Conservation (phyloP, 2,888 invertebrate genomes). For the Synanthedon andrenaeformis region DNA sequence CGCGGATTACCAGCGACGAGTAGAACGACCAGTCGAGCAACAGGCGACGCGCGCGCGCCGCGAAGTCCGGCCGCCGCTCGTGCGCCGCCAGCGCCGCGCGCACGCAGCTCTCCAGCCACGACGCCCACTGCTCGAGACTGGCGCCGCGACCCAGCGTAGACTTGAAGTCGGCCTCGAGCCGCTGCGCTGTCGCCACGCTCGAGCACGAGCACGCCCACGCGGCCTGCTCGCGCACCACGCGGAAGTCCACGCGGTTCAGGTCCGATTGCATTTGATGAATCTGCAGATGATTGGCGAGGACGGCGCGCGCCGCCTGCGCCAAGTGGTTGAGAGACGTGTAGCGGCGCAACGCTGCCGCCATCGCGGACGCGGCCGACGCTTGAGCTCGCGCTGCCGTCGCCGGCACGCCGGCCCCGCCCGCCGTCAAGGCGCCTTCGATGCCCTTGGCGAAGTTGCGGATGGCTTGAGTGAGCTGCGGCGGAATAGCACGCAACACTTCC, state of each 20-base stretch:
- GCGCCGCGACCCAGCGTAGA: slow-evolving; percentile 92
- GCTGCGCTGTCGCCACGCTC: slow-evolving; percentile 80
- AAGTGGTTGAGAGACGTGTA: slow-evolving; percentile 98
- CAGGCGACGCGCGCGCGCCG: slow-evolving; percentile 90
- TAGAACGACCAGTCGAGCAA: slow-evolving; percentile 99
- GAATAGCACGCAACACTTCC: slow-evolving; percentile 94
- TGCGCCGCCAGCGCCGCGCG: slow-evolving; percentile 89
- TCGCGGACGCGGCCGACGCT: slow-evolving; percentile 88
- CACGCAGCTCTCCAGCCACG: slow-evolving; percentile 96
- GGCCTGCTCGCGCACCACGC: slow-evolving; percentile 92
- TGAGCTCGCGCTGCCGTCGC: slow-evolving; percentile 83
- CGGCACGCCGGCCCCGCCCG: slow-evolving; percentile 88
- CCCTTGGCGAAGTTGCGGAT: slow-evolving; percentile 63
- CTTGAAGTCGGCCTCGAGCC: slow-evolving; percentile 93
- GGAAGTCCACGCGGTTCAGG: slow-evolving; percentile 97
- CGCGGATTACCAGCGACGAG: slow-evolving; percentile 97
- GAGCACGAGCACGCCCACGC: slow-evolving; percentile 99
- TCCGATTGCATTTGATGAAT: slow-evolving; percentile 97
- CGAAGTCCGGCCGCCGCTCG: slow-evolving; percentile 84
- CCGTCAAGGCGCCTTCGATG: slow-evolving; percentile 88
- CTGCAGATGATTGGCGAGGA: slow-evolving; percentile 93
- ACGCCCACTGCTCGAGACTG: slow-evolving; percentile 96
- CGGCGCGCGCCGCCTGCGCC: slow-evolving; percentile 95
- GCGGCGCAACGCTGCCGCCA: slow-evolving; percentile 93
- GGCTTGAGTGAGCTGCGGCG: slow-evolving; percentile 90